These are phyloP conservation scores for Calcarius lapponicus DNA, from an alignment of 2,797 vertebrate species.

Conservation along the genomic window DNA sequence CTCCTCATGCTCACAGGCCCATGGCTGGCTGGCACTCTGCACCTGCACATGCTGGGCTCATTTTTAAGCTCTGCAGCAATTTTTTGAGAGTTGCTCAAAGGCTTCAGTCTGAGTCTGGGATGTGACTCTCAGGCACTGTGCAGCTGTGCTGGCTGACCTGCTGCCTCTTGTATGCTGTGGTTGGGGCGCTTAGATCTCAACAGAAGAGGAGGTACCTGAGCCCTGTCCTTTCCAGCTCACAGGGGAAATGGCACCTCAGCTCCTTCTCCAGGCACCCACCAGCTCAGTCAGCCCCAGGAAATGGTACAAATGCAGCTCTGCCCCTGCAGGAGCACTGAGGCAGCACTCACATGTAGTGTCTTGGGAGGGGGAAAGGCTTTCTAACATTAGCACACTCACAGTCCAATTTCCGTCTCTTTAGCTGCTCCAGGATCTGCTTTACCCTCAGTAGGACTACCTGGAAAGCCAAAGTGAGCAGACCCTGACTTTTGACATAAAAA, in stretches of 20 bases:
- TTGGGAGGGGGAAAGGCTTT: background rate
- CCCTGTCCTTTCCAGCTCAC: background rate
- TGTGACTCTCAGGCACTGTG: rapidly evolving
- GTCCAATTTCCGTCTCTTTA: background rate
- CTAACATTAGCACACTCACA: rapidly evolving
- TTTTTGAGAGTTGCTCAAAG: background rate
- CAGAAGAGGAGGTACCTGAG: background rate
- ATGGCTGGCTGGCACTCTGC: background rate
- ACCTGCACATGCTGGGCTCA: rapidly evolving
- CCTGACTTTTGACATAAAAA: background rate
- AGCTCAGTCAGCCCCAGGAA: background rate
- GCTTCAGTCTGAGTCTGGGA: rapidly evolving
- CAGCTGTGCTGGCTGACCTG: background rate
- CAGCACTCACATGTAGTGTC: background rate
- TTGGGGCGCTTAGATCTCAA: background rate
- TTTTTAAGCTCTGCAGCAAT: background rate
- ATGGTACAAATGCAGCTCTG: background rate
- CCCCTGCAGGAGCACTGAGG: background rate
- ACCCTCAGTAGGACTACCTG: background rate
- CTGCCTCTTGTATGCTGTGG: background rate
- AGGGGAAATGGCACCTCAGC: background rate
- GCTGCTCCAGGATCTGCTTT: background rate
- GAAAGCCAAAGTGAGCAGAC: background rate
- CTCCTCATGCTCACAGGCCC: rapidly evolving
- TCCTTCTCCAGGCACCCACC: background rate